Conservation (phyloP, 2,888 invertebrate genomes). For the Villa cingulata region DNA sequence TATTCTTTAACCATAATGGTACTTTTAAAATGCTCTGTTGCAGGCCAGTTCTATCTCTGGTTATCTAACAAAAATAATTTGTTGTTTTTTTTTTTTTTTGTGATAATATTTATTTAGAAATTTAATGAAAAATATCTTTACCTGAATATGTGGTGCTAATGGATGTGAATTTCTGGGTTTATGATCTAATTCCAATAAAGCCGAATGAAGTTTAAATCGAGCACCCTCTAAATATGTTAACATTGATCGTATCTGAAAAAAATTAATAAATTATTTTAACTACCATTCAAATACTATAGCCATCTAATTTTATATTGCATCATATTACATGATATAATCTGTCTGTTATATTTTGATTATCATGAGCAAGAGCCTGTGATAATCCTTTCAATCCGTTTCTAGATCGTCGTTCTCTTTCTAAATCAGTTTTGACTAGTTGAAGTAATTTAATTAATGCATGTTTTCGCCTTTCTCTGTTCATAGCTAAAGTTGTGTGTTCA, state of each 20-base stretch:
- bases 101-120: no score
- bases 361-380: slow-evolving; percentile 78
- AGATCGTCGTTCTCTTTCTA: slow-evolving; percentile 79
- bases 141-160: slow-evolving; percentile 69
- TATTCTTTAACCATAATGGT: slow-evolving; percentile 36
- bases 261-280: not conserved
- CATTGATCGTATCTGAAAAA: slow-evolving; percentile 79
- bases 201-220: slow-evolving; percentile 72
- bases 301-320: not conserved
- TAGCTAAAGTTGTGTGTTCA: slow-evolving; percentile 82
- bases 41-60: slow-evolving; percentile 78
- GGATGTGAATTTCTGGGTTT: slow-evolving; percentile 66
- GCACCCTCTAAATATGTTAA: slow-evolving; percentile 83
- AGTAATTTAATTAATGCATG: slow-evolving; percentile 73
- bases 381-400: slow-evolving; percentile 80
- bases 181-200: slow-evolving; percentile 68
- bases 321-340: slow-evolving; percentile 71
- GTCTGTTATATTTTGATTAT: slow-evolving; percentile 81
- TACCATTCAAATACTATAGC: not conserved
- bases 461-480: slow-evolving; percentile 82
- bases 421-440: slow-evolving; percentile 72
- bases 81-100: no score
- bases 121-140: slow-evolving; percentile 11
- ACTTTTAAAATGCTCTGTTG: slow-evolving; percentile 77
- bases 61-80: slow-evolving; percentile 34